These are phyloP conservation scores for Microtus pennsylvanicus DNA, from an alignment of 2,113 vertebrate species.

Conservation along the genomic window DNA sequence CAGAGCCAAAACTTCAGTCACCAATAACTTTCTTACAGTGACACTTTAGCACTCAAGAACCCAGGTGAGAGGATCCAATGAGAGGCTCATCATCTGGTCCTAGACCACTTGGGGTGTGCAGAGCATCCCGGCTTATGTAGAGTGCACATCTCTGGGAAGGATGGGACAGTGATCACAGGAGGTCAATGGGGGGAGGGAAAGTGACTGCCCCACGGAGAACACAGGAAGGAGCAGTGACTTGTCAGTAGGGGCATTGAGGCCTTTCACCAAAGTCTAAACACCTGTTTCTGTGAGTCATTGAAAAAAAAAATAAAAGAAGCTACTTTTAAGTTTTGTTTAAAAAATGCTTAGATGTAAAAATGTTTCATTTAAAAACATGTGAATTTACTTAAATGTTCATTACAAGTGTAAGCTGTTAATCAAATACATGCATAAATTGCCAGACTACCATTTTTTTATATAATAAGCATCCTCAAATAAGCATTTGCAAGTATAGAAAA, in stretches of 20 bases:
- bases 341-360: neutral
- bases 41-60: neutral
- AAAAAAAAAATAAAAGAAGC: neutral
- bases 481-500: neutral
- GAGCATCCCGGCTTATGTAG: neutral
- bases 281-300: neutral
- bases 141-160: fast-evolving
- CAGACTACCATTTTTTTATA: neutral
- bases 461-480: neutral
- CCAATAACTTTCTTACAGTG: neutral
- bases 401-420: neutral
- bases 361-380: neutral
- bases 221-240: fast-evolving
- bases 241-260: neutral
- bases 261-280: neutral
- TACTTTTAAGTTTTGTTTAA: neutral
- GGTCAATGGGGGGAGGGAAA: too few species aligned
- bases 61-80: neutral
- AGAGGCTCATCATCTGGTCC: neutral
- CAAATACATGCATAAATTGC: neutral
- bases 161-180: fast-evolving
- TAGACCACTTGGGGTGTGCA: neutral
- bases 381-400: neutral
- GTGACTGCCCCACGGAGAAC: neutral
- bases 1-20: neutral